phyloP scores from a whole-genome alignment of 2,113 vertebrate genomes.

The Setophaga petechia region DNA sequence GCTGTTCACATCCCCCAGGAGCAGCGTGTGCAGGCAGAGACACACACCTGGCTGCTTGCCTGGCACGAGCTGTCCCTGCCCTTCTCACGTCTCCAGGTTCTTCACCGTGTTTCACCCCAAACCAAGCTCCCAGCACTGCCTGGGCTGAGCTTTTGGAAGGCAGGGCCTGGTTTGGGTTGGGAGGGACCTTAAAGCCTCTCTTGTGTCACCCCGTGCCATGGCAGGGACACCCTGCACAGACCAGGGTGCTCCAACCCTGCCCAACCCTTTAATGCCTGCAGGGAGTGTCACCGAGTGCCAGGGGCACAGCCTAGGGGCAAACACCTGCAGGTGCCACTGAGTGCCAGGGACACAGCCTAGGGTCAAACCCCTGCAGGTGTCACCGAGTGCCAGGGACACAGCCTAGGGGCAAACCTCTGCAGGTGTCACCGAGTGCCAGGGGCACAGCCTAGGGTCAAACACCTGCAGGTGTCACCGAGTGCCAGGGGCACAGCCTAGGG shows the following conservation, averaged over 20 bases:
- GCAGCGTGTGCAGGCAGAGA: rapidly evolving
- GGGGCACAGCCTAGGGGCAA: too few species aligned
- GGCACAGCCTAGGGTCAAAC: too few species aligned
- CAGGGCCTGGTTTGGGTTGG: not conserved
- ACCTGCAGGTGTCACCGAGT: too few species aligned
- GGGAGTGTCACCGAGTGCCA: not conserved
- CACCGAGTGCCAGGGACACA: too few species aligned
- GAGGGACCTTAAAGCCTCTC: not conserved
- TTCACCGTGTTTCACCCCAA: rapidly evolving
- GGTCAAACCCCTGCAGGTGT: too few species aligned
- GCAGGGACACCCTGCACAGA: not conserved
- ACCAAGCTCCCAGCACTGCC: not conserved
- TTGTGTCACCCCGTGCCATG: rapidly evolving
- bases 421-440: too few species aligned
- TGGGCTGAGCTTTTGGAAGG: not conserved
- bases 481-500: too few species aligned
- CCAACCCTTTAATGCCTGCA: rapidly evolving
- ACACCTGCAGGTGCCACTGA: not conserved
- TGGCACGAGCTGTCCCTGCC: not conserved
- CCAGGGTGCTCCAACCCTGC: not conserved
- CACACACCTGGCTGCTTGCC: not conserved
- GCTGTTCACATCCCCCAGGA: rapidly evolving
- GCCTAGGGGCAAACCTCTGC: too few species aligned
- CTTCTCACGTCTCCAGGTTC: not conserved
- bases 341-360: too few species aligned